Conservation (phyloP, 2,113 vertebrate species). For the Melierax canorus region DNA sequence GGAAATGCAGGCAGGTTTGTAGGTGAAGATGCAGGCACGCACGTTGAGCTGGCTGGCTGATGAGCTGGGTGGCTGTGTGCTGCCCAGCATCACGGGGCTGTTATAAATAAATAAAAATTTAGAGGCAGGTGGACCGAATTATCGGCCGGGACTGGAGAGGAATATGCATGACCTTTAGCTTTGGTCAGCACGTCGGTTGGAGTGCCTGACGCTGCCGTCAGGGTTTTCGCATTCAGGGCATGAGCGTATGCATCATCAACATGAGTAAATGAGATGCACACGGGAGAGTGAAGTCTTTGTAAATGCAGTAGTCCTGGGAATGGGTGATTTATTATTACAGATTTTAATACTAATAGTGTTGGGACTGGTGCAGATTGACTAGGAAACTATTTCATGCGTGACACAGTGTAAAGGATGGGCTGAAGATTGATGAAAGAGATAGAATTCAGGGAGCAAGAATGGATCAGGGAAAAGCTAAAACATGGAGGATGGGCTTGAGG, state of each 20-base stretch:
- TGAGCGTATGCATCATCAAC: slow-evolving; percentile 9
- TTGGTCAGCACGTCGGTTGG: not conserved
- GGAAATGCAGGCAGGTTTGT: not conserved
- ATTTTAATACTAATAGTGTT: slow-evolving; percentile 18
- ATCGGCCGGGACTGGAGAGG: not conserved
- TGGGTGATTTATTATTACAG: not conserved
- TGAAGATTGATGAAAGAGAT: not conserved
- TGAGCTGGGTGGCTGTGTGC: not conserved
- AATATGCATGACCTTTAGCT: not conserved
- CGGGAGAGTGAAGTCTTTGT: not conserved
- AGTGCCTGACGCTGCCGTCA: not conserved
- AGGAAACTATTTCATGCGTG: not conserved
- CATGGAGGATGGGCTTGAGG: not conserved
- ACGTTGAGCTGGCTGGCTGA: not conserved
- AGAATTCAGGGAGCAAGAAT: not conserved
- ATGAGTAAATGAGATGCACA: not conserved
- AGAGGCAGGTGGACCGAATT: not conserved
- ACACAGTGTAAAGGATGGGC: not conserved
- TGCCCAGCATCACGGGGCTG: not conserved
- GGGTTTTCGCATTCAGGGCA: slow-evolving; percentile 12
- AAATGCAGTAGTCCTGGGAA: not conserved
- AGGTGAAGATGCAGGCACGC: not conserved
- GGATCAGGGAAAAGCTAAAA: not conserved
- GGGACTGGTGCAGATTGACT: not conserved
- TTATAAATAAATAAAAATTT: not conserved